phyloP scores from a whole-genome alignment of 1,140 invertebrate genomes.

The Cherax destructor region DNA sequence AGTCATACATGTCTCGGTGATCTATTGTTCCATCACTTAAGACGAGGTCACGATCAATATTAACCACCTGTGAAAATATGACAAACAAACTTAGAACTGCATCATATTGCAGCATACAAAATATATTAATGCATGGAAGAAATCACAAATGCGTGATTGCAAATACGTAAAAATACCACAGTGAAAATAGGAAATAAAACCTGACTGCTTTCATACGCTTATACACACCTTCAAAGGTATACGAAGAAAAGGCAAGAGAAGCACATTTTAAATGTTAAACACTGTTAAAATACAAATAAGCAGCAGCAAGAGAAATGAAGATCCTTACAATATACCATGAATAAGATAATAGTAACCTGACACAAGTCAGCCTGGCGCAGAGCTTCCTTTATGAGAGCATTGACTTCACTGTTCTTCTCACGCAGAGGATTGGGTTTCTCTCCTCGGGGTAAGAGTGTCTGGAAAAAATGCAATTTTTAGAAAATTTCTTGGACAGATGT shows the following conservation, averaged over 20 bases:
- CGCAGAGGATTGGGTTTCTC: slow-evolving; percentile 87
- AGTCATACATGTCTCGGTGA: slow-evolving; percentile 86
- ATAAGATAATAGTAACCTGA: slow-evolving; percentile 61
- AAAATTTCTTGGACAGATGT: no score
- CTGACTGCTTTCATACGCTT: no score
- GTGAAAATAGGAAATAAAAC: no score
- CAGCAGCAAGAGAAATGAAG: no score
- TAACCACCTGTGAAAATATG: slow-evolving; percentile 68
- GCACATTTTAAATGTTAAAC: no score
- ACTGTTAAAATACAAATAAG: no score
- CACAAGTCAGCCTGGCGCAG: slow-evolving; percentile 78
- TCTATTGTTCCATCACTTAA: slow-evolving; percentile 81
- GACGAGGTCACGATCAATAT: slow-evolving; percentile 75
- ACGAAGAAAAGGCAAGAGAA: no score
- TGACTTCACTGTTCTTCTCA: slow-evolving; percentile 85
- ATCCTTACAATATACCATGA: no score
- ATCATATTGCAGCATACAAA: not conserved
- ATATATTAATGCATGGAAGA: no score
- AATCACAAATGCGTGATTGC: no score
- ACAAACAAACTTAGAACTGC: not conserved
- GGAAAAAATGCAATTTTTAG: slow-evolving; percentile 6
- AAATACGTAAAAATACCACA: no score
- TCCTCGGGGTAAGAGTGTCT: slow-evolving; percentile 82
- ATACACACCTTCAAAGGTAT: no score
- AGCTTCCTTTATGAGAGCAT: slow-evolving; percentile 82